Percentiles rank a stretch among this genome's conserved stretches.
phyloP scores from a whole-genome alignment of 2,113 vertebrate genomes.

The Tragelaphus strepsiceros region DNA sequence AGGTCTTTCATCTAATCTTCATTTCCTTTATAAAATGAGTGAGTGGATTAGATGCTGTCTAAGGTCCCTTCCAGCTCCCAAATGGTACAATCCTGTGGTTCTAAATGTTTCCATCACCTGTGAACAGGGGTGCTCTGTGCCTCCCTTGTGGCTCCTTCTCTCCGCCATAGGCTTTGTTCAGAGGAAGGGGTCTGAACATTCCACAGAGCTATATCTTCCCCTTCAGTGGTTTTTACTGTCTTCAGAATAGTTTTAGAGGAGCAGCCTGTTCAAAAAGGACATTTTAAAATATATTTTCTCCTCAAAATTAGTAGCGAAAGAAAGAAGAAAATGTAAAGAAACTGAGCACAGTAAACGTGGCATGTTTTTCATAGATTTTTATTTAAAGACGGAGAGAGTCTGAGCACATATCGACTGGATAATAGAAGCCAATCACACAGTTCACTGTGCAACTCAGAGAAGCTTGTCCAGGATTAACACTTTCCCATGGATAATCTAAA shows the following conservation, averaged over 20 bases:
- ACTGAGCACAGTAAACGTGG: neutral
- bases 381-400: neutral
- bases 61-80: neutral
- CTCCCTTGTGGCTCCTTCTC: neutral
- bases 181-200: neutral
- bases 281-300: conserved; percentile 29
- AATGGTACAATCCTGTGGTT: neutral
- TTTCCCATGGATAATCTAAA: neutral
- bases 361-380: neutral
- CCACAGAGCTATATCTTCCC: neutral
- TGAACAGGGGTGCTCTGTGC: neutral
- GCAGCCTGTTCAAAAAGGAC: neutral
- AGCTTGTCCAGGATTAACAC: neutral
- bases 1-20: neutral
- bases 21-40: neutral
- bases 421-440: neutral
- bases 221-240: neutral
- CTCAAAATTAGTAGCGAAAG: neutral
- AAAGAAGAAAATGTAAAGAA: conserved; percentile 4
- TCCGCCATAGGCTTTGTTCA: neutral
- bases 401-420: neutral
- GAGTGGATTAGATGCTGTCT: neutral
- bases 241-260: neutral
- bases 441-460: neutral
- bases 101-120: neutral